Evolutionary conservation across 2,888 invertebrate species (phyloP), one percentile per base, ranked within the genome.

Genomic region (Melipona bicolor): DNA sequence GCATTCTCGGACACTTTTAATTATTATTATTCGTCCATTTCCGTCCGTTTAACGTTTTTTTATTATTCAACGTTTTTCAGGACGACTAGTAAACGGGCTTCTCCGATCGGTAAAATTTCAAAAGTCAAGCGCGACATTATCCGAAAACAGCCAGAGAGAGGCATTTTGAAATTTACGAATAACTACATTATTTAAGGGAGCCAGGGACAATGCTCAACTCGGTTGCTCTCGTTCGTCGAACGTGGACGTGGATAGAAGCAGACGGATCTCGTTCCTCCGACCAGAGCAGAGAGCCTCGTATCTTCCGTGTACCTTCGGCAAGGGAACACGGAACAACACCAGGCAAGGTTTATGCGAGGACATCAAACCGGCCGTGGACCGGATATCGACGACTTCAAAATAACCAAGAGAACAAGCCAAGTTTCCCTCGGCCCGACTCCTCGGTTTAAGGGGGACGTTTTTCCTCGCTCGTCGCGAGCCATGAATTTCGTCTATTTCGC

Each of bases 401-500:
- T 64, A 74, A 32, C 62, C 74, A 9, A 2, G 50, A 72, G 71
- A 36, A 65, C 76, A 71, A 67, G 54, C 32, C 61, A 27, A 56
- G 56, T 75, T 68, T 77, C 72, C 83, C 19, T 27, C 27, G 64
- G 61, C 43, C 21, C 54, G 43, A 11, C 59, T 19, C 36, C 36
- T 36, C 36, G 32, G 27, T 54, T 62, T 36, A 9, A 54, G 80
- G 81, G 52, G 49, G 78, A 86, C 88, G 71, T 83, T 76, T 75
- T 36, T 79, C 62, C 50, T 6, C 19, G 27, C 65, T 32, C n/a
- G 50, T 24, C 71, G 32, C 79, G 77, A 70, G 76, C 74, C 89
- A 84, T 88, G 90, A 90, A 89, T 89, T 89, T 88, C 84, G 74
- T 72, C 87, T 87, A 86, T 86, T 74, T 72, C 90, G 82, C 87